phyloP scores from a whole-genome alignment of 2,797 vertebrate species.

The Tachyglossus aculeatus region DNA sequence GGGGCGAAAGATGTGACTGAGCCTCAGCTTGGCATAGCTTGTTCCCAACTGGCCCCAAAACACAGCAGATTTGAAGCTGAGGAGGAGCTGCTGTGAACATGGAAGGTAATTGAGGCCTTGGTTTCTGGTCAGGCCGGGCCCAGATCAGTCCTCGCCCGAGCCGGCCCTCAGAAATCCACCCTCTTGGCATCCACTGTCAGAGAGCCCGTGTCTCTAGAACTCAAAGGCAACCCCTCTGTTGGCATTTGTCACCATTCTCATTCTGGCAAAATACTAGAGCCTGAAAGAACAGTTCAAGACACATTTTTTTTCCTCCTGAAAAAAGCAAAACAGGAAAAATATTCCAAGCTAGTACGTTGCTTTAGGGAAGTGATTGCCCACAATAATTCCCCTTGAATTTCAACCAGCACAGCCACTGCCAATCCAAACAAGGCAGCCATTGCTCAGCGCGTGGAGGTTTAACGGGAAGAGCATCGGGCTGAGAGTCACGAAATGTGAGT shows the following conservation, averaged over 20 bases:
- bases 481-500: too few species aligned
- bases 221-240: too few species aligned
- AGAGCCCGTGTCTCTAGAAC: too few species aligned
- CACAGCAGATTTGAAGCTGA: conserved; percentile 4
- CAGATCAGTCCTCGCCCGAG: neutral
- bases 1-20: neutral
- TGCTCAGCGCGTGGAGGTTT: neutral
- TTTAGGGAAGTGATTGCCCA: conserved; percentile 14
- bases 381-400: conserved; percentile 21
- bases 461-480: neutral
- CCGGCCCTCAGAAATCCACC: too few species aligned
- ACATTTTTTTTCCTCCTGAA: too few species aligned
- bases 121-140: neutral
- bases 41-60: neutral
- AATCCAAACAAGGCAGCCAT: neutral
- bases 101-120: conserved; percentile 13
- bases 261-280: accelerated
- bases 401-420: neutral
- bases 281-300: too few species aligned
- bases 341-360: conserved; percentile 22
- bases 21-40: conserved; percentile 18
- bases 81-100: conserved; percentile 24
- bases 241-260: too few species aligned
- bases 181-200: too few species aligned
- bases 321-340: conserved; percentile 14